Evolutionary conservation across 2,113 vertebrate genomes (phyloP).

Genomic region (Bothrops jararaca): DNA sequence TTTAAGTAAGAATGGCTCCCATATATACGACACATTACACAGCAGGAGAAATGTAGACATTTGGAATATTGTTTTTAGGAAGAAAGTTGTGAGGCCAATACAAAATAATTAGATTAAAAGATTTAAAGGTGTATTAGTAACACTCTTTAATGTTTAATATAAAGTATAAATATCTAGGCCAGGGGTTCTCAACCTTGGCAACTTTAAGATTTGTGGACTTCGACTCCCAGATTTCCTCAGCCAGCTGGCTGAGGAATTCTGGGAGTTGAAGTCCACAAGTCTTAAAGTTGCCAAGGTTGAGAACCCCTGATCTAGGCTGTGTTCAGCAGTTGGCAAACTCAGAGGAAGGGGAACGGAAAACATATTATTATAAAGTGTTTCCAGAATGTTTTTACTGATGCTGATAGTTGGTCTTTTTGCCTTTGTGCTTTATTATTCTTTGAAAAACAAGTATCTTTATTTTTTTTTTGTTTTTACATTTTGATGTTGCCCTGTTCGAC

Average conservation of each 20-base stretch:
- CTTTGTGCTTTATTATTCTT: background rate
- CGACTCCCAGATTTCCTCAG: too few species aligned
- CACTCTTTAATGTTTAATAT: background rate
- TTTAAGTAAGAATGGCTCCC: background rate
- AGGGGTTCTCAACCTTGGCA: too few species aligned
- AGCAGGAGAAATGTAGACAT: background rate
- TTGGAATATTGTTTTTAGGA: background rate
- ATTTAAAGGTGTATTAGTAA: background rate
- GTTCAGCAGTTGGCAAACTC: background rate
- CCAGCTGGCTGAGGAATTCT: too few species aligned
- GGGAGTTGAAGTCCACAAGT: too few species aligned
- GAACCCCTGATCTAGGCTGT: too few species aligned
- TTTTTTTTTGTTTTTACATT: background rate
- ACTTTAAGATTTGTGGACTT: too few species aligned
- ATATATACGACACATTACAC: background rate
- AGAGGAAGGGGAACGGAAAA: background rate
- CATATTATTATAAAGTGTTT: background rate
- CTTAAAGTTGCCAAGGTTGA: too few species aligned
- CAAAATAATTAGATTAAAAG: background rate
- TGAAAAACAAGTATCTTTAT: background rate
- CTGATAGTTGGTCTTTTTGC: background rate
- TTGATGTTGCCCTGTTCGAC: background rate
- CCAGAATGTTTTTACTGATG: background rate
- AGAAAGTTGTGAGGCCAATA: background rate
- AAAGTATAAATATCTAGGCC: background rate